Base-by-base conservation (phyloP, 2,113 vertebrate species). In the Entelurus aequoreus region DNA sequence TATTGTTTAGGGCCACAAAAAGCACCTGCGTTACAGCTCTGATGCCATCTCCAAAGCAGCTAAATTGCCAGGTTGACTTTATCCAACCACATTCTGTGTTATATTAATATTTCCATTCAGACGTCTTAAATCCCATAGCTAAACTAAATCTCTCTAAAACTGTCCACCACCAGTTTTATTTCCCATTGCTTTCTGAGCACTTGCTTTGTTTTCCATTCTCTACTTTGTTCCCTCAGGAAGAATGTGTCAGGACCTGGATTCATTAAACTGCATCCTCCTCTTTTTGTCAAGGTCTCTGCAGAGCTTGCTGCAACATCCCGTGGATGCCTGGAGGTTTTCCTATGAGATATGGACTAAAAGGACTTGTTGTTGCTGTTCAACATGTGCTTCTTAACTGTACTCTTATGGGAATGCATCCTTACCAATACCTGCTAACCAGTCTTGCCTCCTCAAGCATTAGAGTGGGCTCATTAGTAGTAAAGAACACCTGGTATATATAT, bases 191-290 rank as follows among this genome's bases (percentile, higher is more conserved):
- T 49, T 51, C 58, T 21, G 28, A 37, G 49, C 21, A 67, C 65
- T 72, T 71, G 64, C 76, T 78, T 79, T 69, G 76, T 71, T 66
- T 84, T 85, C 80, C 80, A 72, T 51, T 73, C 65, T 74, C 77
- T 64, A 60, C 75, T 74, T 73, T 71, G 62, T 71, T 80, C 72
- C 69, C 61, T 73, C 47, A 72, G 65, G 70, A 81, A 71, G 72
- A 75, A 78, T 71, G 70, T 69, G 75, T 80, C 77, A 78, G 76
- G 68, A 75, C 57, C 68, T 70, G 77, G 69, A 56, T 52, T 73
- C 73, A 66, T 75, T 54, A 64, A 46, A 68, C 55, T 28, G 48
- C 68, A 62, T 69, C 60, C 60, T 72, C 70, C 21, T 66, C 21
- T 69, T 66, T 68, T 62, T 54, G 55, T 4, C 13, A 55, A 63